Percentiles rank a stretch among this genome's conserved stretches.
Conservation (phyloP, 2,888 invertebrate genomes). For the Philhelius pedissequus region DNA sequence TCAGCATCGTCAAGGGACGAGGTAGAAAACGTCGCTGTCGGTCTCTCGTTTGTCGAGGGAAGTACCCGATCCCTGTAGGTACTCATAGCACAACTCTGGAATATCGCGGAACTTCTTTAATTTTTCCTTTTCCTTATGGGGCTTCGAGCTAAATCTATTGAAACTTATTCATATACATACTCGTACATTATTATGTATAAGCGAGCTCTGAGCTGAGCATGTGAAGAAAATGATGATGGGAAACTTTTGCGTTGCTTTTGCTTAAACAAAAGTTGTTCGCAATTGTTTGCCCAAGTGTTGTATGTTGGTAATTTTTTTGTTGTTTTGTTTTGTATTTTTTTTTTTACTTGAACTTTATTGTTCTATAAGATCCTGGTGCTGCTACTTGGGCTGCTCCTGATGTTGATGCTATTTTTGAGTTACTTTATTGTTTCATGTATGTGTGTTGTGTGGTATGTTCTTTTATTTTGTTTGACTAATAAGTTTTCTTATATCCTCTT, state of each 20-base stretch:
- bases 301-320: constrained; percentile 20
- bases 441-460: background rate
- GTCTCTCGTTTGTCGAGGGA: background rate
- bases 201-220: too few species aligned
- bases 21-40: background rate
- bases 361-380: constrained; percentile 7
- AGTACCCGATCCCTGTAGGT: background rate
- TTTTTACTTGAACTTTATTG: constrained; percentile 28
- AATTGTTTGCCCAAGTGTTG: constrained; percentile 65
- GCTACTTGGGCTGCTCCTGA: background rate
- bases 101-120: constrained; percentile 61
- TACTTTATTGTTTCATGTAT: constrained; percentile 16
- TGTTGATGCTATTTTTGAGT: constrained; percentile 38
- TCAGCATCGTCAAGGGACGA: constrained; percentile 1
- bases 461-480: constrained; percentile 36
- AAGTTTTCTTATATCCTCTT: constrained; percentile 37
- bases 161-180: background rate
- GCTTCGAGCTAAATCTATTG: background rate
- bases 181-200: background rate
- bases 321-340: background rate
- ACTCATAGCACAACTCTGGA: constrained; percentile 15
- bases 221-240: constrained; percentile 23
- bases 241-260: constrained; percentile 22
- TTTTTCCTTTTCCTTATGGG: constrained; percentile 18
- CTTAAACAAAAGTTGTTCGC: constrained; percentile 56